Percentiles rank a stretch among this genome's conserved stretches.
These are phyloP conservation scores for Ceratothoa steindachneri DNA, from an alignment of 2,888 invertebrate species.

Conservation along the genomic window DNA sequence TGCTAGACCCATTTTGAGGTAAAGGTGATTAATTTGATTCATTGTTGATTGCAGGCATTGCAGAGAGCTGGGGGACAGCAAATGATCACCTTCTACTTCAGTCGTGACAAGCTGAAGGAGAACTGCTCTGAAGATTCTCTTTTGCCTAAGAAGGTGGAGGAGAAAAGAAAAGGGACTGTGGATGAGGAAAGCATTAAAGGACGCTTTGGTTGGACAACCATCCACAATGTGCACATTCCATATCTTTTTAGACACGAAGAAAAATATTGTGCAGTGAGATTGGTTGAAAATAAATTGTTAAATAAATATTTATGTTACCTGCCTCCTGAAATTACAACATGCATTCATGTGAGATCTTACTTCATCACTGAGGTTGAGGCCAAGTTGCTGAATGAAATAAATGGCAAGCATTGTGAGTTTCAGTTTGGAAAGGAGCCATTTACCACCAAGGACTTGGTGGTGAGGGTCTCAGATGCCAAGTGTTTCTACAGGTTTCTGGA, in stretches of 20 bases:
- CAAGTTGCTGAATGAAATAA: constrained; percentile 84
- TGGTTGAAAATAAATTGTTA: constrained; percentile 84
- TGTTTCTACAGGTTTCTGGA: constrained; percentile 77
- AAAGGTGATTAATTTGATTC: too few species aligned
- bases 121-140: constrained; percentile 52
- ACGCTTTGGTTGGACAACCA: constrained; percentile 83
- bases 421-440: constrained; percentile 85
- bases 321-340: constrained; percentile 83
- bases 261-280: constrained; percentile 65
- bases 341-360: constrained; percentile 85
- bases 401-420: constrained; percentile 82
- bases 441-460: constrained; percentile 82
- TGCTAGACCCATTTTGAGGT: too few species aligned
- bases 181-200: constrained; percentile 56
- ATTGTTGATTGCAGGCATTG: constrained; percentile 35
- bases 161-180: constrained; percentile 48
- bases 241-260: constrained; percentile 69
- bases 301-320: constrained; percentile 83
- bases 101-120: constrained; percentile 36
- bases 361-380: constrained; percentile 89
- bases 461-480: constrained; percentile 75
- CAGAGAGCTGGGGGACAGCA: constrained; percentile 44
- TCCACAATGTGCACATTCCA: constrained; percentile 76
- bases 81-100: constrained; percentile 47
- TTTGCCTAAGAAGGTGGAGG: constrained; percentile 43